A percentile compares a stretch with the other conserved stretches of the same genome.
These are phyloP conservation scores for Drepana falcataria DNA, from an alignment of 2,888 invertebrate species.

Conservation along the genomic window DNA sequence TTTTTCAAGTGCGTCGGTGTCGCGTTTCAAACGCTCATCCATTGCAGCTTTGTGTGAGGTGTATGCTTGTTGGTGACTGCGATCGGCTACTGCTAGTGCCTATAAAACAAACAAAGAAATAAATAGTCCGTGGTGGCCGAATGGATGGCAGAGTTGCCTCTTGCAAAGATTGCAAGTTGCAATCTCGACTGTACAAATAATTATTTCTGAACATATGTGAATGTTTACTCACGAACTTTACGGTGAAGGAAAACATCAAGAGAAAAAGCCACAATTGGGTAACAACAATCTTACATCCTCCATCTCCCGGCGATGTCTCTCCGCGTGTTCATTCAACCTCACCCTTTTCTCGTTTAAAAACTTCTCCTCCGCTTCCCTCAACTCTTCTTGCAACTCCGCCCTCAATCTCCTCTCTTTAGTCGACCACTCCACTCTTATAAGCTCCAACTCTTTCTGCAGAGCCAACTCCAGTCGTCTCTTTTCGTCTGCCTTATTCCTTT, in stretches of 20 bases:
- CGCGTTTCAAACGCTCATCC: slow-evolving; percentile 38
- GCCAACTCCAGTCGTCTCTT: slow-evolving; percentile 60
- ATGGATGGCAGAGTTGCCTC: no score
- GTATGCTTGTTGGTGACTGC: slow-evolving; percentile 37
- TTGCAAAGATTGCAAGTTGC: no score
- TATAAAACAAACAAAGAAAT: slow-evolving; percentile 14
- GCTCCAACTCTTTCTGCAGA: slow-evolving; percentile 72
- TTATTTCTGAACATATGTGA: no score
- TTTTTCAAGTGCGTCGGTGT: slow-evolving; percentile 40
- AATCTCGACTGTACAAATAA: no score
- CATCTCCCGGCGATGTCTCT: slow-evolving; percentile 63
- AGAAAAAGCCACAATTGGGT: no score
- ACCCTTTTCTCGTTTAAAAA: slow-evolving; percentile 57
- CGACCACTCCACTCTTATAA: slow-evolving; percentile 77
- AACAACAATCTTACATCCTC: slow-evolving; percentile 47
- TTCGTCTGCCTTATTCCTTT: slow-evolving; percentile 62
- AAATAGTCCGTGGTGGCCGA: no score
- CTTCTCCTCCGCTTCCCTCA: slow-evolving; percentile 69
- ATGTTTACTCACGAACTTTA: no score
- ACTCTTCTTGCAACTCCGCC: slow-evolving; percentile 72
- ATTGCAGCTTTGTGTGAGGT: slow-evolving; percentile 39
- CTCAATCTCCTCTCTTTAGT: slow-evolving; percentile 76
- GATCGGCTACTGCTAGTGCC: slow-evolving; percentile 46
- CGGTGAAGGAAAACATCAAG: no score
- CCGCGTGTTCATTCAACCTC: slow-evolving; percentile 65